Evolutionary conservation across 2,888 invertebrate species (phyloP).

Genomic region (Chloroclystis v-ata): DNA sequence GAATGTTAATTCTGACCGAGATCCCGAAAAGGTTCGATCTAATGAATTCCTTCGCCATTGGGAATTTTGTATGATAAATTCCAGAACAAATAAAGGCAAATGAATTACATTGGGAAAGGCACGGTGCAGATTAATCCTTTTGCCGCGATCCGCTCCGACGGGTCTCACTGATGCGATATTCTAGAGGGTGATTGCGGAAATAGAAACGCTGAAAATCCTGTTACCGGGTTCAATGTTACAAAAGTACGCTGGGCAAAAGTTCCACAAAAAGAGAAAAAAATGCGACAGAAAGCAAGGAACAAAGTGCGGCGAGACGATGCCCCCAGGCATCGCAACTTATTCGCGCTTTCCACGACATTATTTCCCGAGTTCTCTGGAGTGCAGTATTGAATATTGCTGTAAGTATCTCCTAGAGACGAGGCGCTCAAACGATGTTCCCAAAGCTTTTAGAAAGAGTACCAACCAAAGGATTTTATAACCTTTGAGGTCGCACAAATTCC

Average conservation of each 20-base stretch:
- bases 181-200: slow-evolving; percentile 26
- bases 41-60: slow-evolving; percentile 6
- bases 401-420: slow-evolving; percentile 4
- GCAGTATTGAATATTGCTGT: slow-evolving; percentile 24
- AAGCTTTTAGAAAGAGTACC: slow-evolving; percentile 9
- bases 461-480: slow-evolving; percentile 11
- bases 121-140: slow-evolving; percentile 18
- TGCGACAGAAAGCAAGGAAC: slow-evolving; percentile 23
- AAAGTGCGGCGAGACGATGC: slow-evolving; percentile 22
- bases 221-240: slow-evolving; percentile 30
- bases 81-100: slow-evolving; percentile 2
- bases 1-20: slow-evolving; percentile 11
- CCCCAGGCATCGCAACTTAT: slow-evolving; percentile 25
- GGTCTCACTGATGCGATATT: slow-evolving; percentile 7
- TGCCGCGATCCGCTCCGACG: slow-evolving; percentile 13
- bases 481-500: slow-evolving; percentile 10
- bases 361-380: slow-evolving; percentile 22
- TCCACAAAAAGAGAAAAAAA: slow-evolving; percentile 27
- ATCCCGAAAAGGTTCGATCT: slow-evolving; percentile 8
- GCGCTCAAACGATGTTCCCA: slow-evolving; percentile 7
- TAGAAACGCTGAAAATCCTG: slow-evolving; percentile 31
- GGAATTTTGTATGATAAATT: slow-evolving; percentile 4
- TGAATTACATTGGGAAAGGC: slow-evolving; percentile 5
- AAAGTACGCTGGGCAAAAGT: slow-evolving; percentile 28
- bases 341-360: slow-evolving; percentile 19